Percentiles rank a stretch among this genome's conserved stretches.
Evolutionary conservation across 2,797 vertebrate species (phyloP).

Genomic region (Distichodus sexfasciatus): DNA sequence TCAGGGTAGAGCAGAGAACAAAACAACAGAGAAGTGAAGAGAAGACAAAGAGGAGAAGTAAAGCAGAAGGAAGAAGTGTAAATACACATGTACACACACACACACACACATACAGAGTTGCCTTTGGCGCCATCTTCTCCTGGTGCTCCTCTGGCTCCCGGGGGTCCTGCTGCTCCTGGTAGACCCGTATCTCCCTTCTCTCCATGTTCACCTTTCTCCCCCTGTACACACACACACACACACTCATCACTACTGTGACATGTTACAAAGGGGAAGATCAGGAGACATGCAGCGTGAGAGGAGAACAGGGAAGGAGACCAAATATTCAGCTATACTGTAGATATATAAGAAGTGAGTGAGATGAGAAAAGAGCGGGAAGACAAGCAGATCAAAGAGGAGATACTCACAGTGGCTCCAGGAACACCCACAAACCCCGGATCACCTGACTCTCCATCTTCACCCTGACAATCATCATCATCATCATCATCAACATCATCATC

Average conservation of each 20-base stretch:
- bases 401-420: slow-evolving; percentile 81
- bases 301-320: too few species aligned
- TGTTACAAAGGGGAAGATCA: not conserved
- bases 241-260: too few species aligned
- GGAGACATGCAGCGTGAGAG: too few species aligned
- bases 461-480: slow-evolving; percentile 66
- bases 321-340: too few species aligned
- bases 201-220: slow-evolving; percentile 90
- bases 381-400: too few species aligned
- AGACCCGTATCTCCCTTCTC: slow-evolving; percentile 94
- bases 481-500: not conserved
- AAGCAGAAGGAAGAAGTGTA: not conserved
- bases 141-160: slow-evolving; percentile 85
- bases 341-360: too few species aligned
- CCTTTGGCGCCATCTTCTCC: slow-evolving; percentile 96
- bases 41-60: not conserved
- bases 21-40: too few species aligned
- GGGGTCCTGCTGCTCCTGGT: slow-evolving; percentile 87
- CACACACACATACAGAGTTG: slow-evolving; percentile 63
- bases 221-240: slow-evolving; percentile 78
- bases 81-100: slow-evolving; percentile 29
- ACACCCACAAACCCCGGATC: slow-evolving; percentile 87
- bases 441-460: slow-evolving; percentile 92
- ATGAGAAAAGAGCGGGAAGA: not conserved
- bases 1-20: too few species aligned